Base-by-base conservation (phyloP, 2,797 vertebrate genomes). In the Brachymystax lenok region DNA sequence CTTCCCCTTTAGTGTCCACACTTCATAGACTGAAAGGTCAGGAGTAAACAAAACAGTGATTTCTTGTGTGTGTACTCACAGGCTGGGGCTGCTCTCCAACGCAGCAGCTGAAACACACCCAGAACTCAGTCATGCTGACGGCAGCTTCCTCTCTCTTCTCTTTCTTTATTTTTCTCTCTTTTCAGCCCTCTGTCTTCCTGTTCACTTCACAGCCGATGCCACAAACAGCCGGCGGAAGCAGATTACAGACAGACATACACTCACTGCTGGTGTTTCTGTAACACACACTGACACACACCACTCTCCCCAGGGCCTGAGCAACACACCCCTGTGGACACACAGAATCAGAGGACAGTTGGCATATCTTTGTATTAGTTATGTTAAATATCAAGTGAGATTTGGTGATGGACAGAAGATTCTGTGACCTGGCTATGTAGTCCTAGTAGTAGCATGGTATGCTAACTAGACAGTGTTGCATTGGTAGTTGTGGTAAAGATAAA, bases 21-120 rank as follows among this genome's bases (percentile, higher is more conserved):
- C 61, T 27, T 64, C 8, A 64, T 14, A 67, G 24, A 30, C 4
- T 61, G 56, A 61, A 61, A 61, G 19, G 5, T 19, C 17, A 59
- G 7, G 5, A n/a, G n/a, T 61, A 61, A 21, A 61, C 7, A 3
- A 46, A 46, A 46, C 40, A 21, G 56, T 59, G 56, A 59, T 59
- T 59, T 5, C 12, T 10, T 28, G 64, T 61, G 56, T 61, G 68
- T 76, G 40, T 81, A 95, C 96, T 93, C 87, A 97, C 97, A 75
- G 96, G 94, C 71, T 96, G 96, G 10, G 96, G 96, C 89, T 97
- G 96, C 86, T 96, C 96, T 76, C 96, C 96, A 85, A 95, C 94
- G 89, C 97, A 97, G 94, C 97, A 97, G 77, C 95, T 97, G 88
- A 97, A 97, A 89, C 97, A 98, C 89, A 97, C 94, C 93, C 96